These are phyloP conservation scores for Dreissena rostriformis DNA, from an alignment of 1,140 invertebrate genomes.

Conservation along the genomic window DNA sequence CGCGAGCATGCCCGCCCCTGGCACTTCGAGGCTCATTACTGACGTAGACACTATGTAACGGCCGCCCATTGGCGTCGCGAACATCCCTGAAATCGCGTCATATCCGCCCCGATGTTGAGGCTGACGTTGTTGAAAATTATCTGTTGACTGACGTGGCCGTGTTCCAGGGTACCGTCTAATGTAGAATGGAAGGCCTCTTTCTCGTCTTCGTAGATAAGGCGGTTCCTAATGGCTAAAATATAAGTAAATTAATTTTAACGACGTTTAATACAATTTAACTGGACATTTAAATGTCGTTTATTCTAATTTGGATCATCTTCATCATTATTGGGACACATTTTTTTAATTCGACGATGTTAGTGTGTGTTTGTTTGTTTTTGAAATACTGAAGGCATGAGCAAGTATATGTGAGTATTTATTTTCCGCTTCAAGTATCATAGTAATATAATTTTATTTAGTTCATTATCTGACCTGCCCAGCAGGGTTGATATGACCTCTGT, in stretches of 20 bases:
- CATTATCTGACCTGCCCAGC: too few relatives aligned
- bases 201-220: slow-evolving; percentile 8
- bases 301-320: too few relatives aligned
- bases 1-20: background rate
- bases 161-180: background rate
- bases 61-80: slow-evolving; percentile 5
- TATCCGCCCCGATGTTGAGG: slow-evolving; percentile 35
- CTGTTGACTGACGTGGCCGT: background rate
- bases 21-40: background rate
- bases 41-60: slow-evolving; percentile 21
- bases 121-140: slow-evolving; percentile 5
- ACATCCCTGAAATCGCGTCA: background rate
- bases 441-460: too few relatives aligned
- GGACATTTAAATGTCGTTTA: too few relatives aligned
- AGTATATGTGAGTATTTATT: too few relatives aligned
- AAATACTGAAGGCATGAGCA: too few relatives aligned
- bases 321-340: too few relatives aligned
- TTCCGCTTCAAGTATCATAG: too few relatives aligned
- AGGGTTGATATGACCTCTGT: too few relatives aligned
- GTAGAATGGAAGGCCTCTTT: slow-evolving; percentile 17
- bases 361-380: too few relatives aligned
- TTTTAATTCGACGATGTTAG: too few relatives aligned
- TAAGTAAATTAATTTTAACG: background rate
- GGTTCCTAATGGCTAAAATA: slow-evolving; percentile 1
- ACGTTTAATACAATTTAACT: too few relatives aligned